phyloP scores from a whole-genome alignment of 2,113 vertebrate genomes.

The Sceloporus undulatus region DNA sequence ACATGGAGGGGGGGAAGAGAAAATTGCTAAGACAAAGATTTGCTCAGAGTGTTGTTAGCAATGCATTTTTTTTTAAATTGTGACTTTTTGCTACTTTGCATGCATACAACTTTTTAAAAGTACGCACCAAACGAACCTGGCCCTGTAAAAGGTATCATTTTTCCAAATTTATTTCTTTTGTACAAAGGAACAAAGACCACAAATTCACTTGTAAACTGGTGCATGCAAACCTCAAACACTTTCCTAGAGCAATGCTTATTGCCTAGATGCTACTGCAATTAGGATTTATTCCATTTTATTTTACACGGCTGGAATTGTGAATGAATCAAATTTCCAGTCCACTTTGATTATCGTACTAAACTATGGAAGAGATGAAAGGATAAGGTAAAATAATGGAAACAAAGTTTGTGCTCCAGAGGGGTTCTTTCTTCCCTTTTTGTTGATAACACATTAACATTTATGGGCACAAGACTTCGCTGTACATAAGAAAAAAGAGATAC shows the following conservation, averaged over 20 bases:
- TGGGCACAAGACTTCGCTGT: constrained; percentile 47
- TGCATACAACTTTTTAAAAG: background rate
- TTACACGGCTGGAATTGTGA: constrained; percentile 15
- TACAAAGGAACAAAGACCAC: background rate
- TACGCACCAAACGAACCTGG: constrained; percentile 16
- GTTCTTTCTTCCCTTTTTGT: constrained; percentile 33
- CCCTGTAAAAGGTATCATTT: constrained; percentile 19
- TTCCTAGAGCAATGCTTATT: background rate
- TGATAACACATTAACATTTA: constrained; percentile 57
- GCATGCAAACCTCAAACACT: background rate
- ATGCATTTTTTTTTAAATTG: constrained; percentile 10
- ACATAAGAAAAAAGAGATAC: constrained; percentile 40
- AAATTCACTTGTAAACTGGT: background rate
- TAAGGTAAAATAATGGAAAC: constrained; percentile 37
- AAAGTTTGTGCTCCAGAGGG: background rate
- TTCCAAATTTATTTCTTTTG: constrained; percentile 5
- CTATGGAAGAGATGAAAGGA: constrained; percentile 30
- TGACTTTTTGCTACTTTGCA: constrained; percentile 12
- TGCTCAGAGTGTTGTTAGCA: constrained; percentile 1
- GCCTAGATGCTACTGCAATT: background rate
- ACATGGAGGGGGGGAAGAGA: background rate
- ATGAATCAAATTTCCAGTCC: background rate
- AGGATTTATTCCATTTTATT: background rate
- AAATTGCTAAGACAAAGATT: constrained; percentile 2
- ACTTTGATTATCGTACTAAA: constrained; percentile 6